Conservation (phyloP, 2,888 invertebrate species). For the Microctonus brassicae region DNA sequence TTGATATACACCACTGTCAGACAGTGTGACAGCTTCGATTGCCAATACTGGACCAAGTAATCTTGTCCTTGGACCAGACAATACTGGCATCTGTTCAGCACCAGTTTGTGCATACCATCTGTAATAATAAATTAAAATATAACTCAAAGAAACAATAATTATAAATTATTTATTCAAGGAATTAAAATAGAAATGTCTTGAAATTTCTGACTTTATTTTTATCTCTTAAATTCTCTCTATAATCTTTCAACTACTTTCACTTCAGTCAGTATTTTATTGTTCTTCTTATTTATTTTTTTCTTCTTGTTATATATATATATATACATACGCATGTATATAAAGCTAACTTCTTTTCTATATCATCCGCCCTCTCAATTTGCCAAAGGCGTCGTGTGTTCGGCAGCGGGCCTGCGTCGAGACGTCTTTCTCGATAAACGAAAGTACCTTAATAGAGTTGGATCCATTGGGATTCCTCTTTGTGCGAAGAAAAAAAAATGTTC, state of each 20-base stretch:
- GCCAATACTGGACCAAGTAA: slow-evolving; percentile 79
- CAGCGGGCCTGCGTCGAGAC: slow-evolving; percentile 21
- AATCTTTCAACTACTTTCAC: not conserved
- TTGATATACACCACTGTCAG: slow-evolving; percentile 79
- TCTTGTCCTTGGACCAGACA: slow-evolving; percentile 76
- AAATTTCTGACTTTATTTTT: too few relatives aligned
- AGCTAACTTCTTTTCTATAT: slow-evolving; percentile 21
- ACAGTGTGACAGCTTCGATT: slow-evolving; percentile 79
- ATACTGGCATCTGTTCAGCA: slow-evolving; percentile 75
- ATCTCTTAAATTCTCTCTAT: not conserved
- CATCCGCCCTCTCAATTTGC: slow-evolving; percentile 26
- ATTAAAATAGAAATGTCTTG: too few relatives aligned
- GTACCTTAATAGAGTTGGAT: slow-evolving; percentile 42
- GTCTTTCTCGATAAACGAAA: slow-evolving; percentile 34
- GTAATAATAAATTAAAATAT: slow-evolving; percentile 43
- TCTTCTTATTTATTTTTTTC: slow-evolving; percentile 15
- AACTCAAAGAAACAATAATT: not conserved
- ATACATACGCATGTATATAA: not conserved
- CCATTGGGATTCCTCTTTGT: slow-evolving; percentile 39
- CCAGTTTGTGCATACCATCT: slow-evolving; percentile 81
- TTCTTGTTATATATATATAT: too few relatives aligned
- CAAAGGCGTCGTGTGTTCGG: slow-evolving; percentile 30
- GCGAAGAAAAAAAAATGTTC: slow-evolving; percentile 12
- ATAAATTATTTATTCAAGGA: too few relatives aligned
- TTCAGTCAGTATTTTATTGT: slow-evolving; percentile 32